phyloP scores from a whole-genome alignment of 2,888 invertebrate genomes.

The Lasioglossum pauxillum region DNA sequence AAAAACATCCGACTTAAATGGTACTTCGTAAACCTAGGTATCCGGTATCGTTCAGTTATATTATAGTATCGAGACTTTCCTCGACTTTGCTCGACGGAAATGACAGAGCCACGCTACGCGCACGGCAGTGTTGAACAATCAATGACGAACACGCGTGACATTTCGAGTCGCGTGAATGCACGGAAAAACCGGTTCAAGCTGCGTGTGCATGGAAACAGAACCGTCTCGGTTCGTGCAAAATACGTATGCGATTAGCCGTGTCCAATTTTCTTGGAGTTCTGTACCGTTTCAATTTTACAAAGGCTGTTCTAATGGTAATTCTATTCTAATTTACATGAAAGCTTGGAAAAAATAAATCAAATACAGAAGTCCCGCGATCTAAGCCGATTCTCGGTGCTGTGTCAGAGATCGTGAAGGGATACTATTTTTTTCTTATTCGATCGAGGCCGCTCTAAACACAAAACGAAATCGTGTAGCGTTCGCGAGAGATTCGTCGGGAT shows the following conservation, averaged over 20 bases:
- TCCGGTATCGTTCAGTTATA: slow-evolving; percentile 66
- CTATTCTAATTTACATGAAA: not conserved
- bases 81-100: slow-evolving; percentile 53
- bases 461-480: too few relatives aligned
- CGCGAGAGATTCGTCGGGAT: too few relatives aligned
- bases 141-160: not conserved
- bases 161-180: too few relatives aligned
- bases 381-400: too few relatives aligned
- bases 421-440: not conserved
- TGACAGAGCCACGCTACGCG: slow-evolving; percentile 28
- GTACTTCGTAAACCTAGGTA: slow-evolving; percentile 67
- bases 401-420: too few relatives aligned
- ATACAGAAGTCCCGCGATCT: too few relatives aligned
- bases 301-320: not conserved
- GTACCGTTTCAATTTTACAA: not conserved
- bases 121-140: not conserved
- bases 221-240: not conserved
- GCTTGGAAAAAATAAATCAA: not conserved
- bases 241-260: not conserved
- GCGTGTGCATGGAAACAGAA: not conserved
- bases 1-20: slow-evolving; percentile 62
- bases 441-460: slow-evolving; percentile 10
- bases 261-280: not conserved
- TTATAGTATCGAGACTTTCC: slow-evolving; percentile 61
- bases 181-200: not conserved